These are phyloP conservation scores for Ips typographus DNA, from an alignment of 1,140 invertebrate species.

Conservation along the genomic window DNA sequence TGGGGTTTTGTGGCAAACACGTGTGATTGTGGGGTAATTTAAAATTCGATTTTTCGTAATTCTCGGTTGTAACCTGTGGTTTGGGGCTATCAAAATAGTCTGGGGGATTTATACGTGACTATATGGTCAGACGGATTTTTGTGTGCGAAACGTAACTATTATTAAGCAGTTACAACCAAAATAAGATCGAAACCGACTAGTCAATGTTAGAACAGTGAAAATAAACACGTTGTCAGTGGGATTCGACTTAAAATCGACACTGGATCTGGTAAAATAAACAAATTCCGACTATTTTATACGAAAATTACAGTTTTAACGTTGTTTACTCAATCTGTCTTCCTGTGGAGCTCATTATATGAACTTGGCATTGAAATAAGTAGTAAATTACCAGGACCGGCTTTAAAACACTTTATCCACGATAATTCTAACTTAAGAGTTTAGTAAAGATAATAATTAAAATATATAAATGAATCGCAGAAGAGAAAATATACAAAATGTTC, in stretches of 20 bases:
- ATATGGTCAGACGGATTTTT: constrained; percentile 8
- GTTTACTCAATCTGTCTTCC: constrained; percentile 21
- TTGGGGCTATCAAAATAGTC: constrained; percentile 6
- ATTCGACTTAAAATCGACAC: constrained; percentile 19
- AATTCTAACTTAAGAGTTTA: too few species aligned
- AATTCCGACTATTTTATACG: constrained; percentile 13
- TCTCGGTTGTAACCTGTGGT: constrained; percentile 27
- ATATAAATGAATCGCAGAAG: too few species aligned
- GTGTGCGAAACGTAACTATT: not conserved
- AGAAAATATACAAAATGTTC: too few species aligned
- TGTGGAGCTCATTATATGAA: constrained; percentile 22
- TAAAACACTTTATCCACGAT: too few species aligned
- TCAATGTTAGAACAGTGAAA: not conserved
- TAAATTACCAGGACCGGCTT: too few species aligned
- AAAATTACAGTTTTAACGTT: constrained; percentile 11
- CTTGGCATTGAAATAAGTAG: constrained; percentile 17
- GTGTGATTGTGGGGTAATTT: constrained; percentile 24
- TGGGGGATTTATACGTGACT: constrained; percentile 18
- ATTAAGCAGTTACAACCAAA: not conserved
- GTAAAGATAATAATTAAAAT: too few species aligned
- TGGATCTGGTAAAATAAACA: constrained; percentile 23
- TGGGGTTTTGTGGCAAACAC: constrained; percentile 23
- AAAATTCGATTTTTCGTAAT: constrained; percentile 36
- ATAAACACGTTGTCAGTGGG: constrained; percentile 23
- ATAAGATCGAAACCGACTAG: not conserved